phyloP scores from a whole-genome alignment of 2,797 vertebrate species.

The Antrozous pallidus region DNA sequence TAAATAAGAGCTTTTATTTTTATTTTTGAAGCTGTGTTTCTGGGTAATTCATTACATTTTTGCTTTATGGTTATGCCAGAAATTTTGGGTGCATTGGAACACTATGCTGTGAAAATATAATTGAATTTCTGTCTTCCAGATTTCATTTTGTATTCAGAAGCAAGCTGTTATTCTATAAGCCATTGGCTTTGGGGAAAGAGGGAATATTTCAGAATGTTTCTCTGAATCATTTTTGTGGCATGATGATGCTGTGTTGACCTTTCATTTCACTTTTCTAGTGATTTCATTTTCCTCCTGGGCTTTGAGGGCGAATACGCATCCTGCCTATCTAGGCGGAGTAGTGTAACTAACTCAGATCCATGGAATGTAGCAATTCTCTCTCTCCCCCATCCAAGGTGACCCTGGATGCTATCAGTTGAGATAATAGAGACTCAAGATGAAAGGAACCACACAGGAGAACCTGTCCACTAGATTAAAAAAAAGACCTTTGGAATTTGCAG shows the following conservation, averaged over 20 bases:
- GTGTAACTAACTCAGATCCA: neutral
- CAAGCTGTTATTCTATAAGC: conserved; percentile 11
- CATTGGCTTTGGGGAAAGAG: neutral
- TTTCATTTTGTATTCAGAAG: conserved; percentile 21
- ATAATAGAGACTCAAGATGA: neutral
- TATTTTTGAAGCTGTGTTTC: neutral
- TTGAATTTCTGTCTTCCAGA: neutral
- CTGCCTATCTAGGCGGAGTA: neutral
- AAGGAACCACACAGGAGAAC: neutral
- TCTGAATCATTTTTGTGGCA: neutral
- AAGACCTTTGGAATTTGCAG: neutral
- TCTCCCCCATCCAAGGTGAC: neutral
- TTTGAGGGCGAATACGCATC: neutral
- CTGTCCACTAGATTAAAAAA: neutral
- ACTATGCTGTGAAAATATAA: conserved; percentile 38
- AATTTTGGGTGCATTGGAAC: conserved; percentile 16
- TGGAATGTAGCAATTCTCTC: neutral
- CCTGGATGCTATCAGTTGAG: neutral
- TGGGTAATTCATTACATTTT: conserved; percentile 1
- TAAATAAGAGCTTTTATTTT: conserved; percentile 4
- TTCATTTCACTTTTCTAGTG: neutral
- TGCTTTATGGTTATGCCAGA: neutral
- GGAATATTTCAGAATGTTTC: neutral
- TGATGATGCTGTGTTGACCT: neutral
- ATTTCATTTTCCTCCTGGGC: neutral